phyloP scores from a whole-genome alignment of 2,888 invertebrate species.

The Peribatodes rhomboidaria region DNA sequence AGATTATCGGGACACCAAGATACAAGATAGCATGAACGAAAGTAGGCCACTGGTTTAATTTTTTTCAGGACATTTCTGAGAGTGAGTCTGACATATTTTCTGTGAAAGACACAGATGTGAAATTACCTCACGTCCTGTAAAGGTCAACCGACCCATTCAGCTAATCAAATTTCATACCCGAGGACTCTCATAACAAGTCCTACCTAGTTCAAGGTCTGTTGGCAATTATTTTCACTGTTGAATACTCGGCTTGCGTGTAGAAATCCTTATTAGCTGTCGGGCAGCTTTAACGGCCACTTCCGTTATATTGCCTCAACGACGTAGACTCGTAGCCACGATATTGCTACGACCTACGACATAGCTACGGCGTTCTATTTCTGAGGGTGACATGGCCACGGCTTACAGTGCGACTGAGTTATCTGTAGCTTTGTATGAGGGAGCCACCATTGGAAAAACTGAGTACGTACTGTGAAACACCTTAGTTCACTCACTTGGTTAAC shows the following conservation, averaged over 20 bases:
- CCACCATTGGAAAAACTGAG: neutral
- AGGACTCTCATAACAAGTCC: constrained; percentile 30
- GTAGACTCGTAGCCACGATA: constrained; percentile 32
- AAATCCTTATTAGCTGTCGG: constrained; percentile 58
- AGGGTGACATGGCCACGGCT: constrained; percentile 36
- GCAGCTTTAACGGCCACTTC: constrained; percentile 56
- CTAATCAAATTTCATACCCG: constrained; percentile 31
- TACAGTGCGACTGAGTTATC: neutral
- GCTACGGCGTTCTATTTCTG: constrained; percentile 43
- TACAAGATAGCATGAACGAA: too few relatives aligned
- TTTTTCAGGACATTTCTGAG: too few relatives aligned
- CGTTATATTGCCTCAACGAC: constrained; percentile 47
- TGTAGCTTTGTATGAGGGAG: neutral
- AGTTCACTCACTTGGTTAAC: neutral
- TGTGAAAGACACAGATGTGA: too few relatives aligned
- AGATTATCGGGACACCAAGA: too few relatives aligned
- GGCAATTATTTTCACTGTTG: constrained; percentile 49
- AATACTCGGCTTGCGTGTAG: constrained; percentile 46
- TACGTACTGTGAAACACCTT: neutral
- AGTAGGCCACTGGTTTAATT: too few relatives aligned
- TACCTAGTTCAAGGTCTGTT: constrained; percentile 38
- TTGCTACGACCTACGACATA: constrained; percentile 45
- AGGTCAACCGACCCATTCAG: constrained; percentile 20
- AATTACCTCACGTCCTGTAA: constrained; percentile 8
- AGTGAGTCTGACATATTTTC: too few relatives aligned